Conservation (phyloP, 1,140 invertebrate genomes). For the Drosophila pseudoobscura region DNA sequence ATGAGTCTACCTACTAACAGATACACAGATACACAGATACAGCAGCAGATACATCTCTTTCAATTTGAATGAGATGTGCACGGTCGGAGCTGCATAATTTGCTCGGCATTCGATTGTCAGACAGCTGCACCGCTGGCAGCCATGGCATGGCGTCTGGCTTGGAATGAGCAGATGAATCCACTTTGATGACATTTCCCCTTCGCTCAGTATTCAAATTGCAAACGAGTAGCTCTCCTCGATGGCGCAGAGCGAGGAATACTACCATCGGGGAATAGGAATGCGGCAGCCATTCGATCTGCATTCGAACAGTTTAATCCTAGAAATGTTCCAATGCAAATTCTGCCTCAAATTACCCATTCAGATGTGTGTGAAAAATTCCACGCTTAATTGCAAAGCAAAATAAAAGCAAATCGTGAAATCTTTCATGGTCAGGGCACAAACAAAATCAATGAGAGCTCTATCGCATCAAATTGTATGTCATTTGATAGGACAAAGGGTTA, state of each 20-base stretch:
- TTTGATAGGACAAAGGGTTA: conserved; percentile 23
- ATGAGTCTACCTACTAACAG: conserved; percentile 1
- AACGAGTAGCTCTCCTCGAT: conserved; percentile 4
- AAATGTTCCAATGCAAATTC: conserved; percentile 2
- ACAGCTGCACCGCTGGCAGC: conserved; percentile 36
- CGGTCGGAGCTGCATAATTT: conserved; percentile 22
- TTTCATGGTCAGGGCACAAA: conserved; percentile 16
- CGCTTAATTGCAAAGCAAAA: conserved; percentile 19
- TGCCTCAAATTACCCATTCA: neutral
- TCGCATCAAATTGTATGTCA: conserved; percentile 11
- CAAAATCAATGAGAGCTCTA: conserved; percentile 5
- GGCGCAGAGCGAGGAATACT: conserved; percentile 18
- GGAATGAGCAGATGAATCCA: conserved; percentile 33
- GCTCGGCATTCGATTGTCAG: conserved; percentile 6
- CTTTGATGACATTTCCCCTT: conserved; percentile 17
- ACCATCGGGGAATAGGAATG: neutral
- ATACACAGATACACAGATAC: neutral
- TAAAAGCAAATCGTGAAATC: neutral
- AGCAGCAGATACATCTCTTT: conserved; percentile 1
- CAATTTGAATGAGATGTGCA: conserved; percentile 10
- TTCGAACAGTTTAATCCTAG: conserved; percentile 21
- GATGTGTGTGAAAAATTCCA: conserved; percentile 9
- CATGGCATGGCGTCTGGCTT: neutral
- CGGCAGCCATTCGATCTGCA: conserved; percentile 28
- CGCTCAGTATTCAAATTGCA: conserved; percentile 33